Percentiles rank a stretch among this genome's conserved stretches.
These are phyloP conservation scores for Clusia tigrina DNA, from an alignment of 2,888 invertebrate species.

Conservation along the genomic window DNA sequence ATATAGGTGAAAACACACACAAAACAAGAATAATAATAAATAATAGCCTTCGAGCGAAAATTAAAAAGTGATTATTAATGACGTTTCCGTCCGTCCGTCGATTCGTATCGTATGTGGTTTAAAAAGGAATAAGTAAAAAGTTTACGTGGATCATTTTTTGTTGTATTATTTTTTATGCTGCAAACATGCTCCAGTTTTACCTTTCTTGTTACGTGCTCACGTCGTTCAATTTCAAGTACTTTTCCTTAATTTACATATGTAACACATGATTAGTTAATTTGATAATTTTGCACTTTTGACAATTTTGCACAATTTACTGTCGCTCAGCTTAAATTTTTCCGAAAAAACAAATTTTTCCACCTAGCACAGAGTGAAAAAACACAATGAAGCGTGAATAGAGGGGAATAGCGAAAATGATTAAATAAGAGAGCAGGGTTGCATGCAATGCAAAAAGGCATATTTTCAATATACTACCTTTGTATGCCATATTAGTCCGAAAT, in stretches of 20 bases:
- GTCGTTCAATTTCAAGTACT: neutral
- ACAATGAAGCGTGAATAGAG: no score
- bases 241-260: neutral
- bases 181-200: neutral
- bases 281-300: neutral
- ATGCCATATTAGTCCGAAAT: no score
- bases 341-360: neutral
- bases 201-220: neutral
- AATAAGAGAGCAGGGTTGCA: no score
- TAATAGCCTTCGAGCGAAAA: neutral
- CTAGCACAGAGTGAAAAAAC: no score
- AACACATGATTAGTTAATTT: neutral
- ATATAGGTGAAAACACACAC: neutral
- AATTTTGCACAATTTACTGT: no score
- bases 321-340: no score
- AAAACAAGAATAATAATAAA: neutral
- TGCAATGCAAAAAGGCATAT: no score
- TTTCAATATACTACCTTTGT: no score
- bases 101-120: neutral
- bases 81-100: neutral
- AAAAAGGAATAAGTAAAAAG: neutral
- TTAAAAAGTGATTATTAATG: slow-evolving; percentile 7
- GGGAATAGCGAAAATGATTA: no score
- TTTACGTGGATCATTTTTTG: slow-evolving; percentile 9
- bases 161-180: neutral